Evolutionary conservation across 2,113 vertebrate species (phyloP), one percentile per base, ranked within the genome.

Genomic region (Hylia prasina): DNA sequence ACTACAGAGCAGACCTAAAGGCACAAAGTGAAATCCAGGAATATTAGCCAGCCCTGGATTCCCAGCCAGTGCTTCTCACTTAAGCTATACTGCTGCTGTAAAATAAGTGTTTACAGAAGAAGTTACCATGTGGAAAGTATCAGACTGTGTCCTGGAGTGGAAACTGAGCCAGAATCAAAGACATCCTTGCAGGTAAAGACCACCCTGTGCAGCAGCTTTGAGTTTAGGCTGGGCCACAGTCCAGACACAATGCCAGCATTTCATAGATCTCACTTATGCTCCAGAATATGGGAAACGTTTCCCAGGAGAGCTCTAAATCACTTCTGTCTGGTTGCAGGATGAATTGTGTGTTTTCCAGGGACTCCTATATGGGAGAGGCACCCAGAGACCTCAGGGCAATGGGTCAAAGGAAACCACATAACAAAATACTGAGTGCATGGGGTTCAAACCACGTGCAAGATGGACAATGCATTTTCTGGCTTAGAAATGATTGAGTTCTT

Each of bases 21-120:
- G 95, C 87, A 96, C 57, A 71, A 77, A 93, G 91, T 63, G 87
- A 93, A 87, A 94, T 70, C 89, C 82, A 92, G 96, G 91, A 93
- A 27, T 53, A 68, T 65, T 16, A 33, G 89, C 94, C 79, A 90
- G 95, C 96, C 95, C 87, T 57, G 95, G 89, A 95, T 91, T 95
- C 89, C 80, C 86, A 56, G 58, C 17, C n/a, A 92, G 80, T 72
- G 51, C 37, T 89, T 68, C 92, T 64, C 87, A 17, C 33, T 91
- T 45, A 35, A 89, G 69, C 65, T 61, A 57, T 35, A 45, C 50
- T 42, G 48, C 68, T 71, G 83, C 77, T 5, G 3, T 61, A 83
- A 90, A 94, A 22, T 17, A 39, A 79, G 68, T 30, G 83, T 92
- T 84, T 81, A 70, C 69, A 87, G 77, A 24, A 80, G 64, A 66